Conservation (phyloP, 2,113 vertebrate genomes). For the Mobula birostris region DNA sequence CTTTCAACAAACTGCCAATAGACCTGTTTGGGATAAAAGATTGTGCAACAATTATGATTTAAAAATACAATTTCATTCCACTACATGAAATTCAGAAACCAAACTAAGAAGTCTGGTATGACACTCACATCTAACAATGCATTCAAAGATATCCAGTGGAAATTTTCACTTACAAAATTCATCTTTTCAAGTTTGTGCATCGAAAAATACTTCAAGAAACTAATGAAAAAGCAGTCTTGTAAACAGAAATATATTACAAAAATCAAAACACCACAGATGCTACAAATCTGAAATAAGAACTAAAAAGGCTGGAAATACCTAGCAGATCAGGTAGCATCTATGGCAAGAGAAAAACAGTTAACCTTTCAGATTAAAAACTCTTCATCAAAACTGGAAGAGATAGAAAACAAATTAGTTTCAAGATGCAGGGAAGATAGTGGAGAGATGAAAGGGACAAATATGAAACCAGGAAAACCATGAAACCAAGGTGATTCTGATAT, state of each 20-base stretch:
- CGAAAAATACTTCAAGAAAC: not conserved
- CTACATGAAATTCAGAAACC: not conserved
- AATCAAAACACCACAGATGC: too few species aligned
- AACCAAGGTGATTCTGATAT: too few species aligned
- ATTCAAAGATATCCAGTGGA: not conserved
- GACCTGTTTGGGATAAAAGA: constrained; percentile 53
- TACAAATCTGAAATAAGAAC: too few species aligned
- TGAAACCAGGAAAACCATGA: too few species aligned
- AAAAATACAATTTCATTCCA: not conserved
- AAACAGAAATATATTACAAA: not conserved
- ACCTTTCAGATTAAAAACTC: too few species aligned
- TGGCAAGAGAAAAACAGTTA: too few species aligned
- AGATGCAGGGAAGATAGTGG: too few species aligned
- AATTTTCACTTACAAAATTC: not conserved
- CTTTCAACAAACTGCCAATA: constrained; percentile 87
- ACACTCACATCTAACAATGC: not conserved
- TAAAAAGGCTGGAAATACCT: too few species aligned
- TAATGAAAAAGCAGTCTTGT: not conserved
- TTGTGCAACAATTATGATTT: not conserved
- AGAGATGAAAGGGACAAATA: too few species aligned
- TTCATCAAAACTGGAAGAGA: too few species aligned
- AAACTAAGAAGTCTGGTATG: not conserved
- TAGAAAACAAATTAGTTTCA: too few species aligned
- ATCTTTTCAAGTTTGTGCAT: not conserved
- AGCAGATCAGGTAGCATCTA: too few species aligned